These are phyloP conservation scores for Pseudochirops cupreus DNA, from an alignment of 2,797 vertebrate genomes.

Conservation along the genomic window DNA sequence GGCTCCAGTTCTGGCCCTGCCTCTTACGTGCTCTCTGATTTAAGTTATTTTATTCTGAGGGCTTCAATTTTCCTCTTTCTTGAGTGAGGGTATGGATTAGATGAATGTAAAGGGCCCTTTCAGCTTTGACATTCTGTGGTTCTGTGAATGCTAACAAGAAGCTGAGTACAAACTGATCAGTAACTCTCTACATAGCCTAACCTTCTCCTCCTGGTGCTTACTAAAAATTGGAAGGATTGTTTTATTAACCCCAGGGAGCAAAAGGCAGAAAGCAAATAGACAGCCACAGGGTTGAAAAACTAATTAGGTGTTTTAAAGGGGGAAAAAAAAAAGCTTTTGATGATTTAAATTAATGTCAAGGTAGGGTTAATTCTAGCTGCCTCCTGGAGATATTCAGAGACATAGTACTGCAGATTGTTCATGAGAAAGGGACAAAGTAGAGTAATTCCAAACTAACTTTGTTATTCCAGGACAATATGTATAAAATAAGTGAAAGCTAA, in stretches of 20 bases:
- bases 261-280: not conserved
- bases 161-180: not conserved
- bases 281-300: slow-evolving; percentile 22
- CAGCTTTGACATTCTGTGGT: not conserved
- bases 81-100: not conserved
- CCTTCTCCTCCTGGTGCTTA: not conserved
- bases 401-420: not conserved
- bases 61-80: not conserved
- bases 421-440: not conserved
- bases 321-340: not conserved
- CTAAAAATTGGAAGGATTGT: not conserved
- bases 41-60: not conserved
- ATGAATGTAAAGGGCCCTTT: not conserved
- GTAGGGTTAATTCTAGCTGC: not conserved
- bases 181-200: not conserved
- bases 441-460: not conserved
- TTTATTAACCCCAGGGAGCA: not conserved
- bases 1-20: not conserved
- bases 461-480: not conserved
- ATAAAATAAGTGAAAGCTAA: slow-evolving; percentile 8
- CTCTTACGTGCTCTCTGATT: not conserved
- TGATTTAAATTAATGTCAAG: slow-evolving; percentile 18
- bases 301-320: slow-evolving; percentile 41
- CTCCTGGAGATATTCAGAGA: not conserved
- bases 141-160: not conserved